phyloP scores from a whole-genome alignment of 2,797 vertebrate genomes.

The Vultur gryphus region DNA sequence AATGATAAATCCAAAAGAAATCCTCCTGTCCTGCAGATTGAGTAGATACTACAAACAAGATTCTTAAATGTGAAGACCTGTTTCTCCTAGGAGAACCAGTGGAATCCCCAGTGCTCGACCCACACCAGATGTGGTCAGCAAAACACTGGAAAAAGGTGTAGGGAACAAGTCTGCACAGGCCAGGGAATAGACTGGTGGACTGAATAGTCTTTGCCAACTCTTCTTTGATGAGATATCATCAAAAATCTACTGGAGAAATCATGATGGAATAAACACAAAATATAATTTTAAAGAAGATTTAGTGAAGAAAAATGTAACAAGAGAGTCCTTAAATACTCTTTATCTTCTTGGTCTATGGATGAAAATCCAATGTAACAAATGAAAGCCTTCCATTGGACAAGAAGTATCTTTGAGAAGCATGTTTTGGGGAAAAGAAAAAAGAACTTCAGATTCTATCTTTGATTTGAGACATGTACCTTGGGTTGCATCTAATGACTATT shows the following conservation, averaged over 20 bases:
- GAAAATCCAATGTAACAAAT: neutral
- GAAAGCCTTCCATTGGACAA: neutral
- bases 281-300: neutral
- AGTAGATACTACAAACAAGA: neutral
- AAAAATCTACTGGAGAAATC: neutral
- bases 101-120: neutral
- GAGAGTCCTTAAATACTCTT: neutral
- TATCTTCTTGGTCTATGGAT: neutral
- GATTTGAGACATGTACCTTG: neutral
- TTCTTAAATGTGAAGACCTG: neutral
- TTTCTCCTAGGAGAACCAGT: neutral
- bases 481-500: neutral
- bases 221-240: neutral
- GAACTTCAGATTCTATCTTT: neutral
- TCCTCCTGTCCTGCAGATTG: neutral
- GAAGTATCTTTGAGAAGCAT: neutral
- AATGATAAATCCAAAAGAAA: slow-evolving; percentile 5
- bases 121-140: accelerated
- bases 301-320: neutral
- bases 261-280: neutral
- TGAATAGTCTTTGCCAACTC: neutral
- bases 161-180: neutral
- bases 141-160: neutral
- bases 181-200: neutral
- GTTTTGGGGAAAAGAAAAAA: neutral